Evolutionary conservation across 2,113 vertebrate genomes (phyloP), one percentile per base, ranked within the genome.

Genomic region (Channa maculata): DNA sequence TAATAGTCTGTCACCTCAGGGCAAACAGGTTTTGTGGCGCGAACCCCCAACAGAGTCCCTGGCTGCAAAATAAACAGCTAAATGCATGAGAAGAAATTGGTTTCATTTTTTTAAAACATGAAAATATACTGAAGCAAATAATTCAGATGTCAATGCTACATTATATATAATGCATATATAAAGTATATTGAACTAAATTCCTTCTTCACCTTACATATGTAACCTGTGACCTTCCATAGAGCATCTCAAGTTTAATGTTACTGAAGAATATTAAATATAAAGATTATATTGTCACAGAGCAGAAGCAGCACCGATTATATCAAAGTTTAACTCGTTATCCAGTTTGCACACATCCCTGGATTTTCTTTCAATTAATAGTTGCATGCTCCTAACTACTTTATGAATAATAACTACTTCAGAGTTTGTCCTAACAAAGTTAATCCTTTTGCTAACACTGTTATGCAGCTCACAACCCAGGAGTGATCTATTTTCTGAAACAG

Each of bases 401-500:
- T 49, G 57, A 61, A 69, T 45, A 15, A 79, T 39, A 39, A 49
- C 5, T 37, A 49, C 64, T 13, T 76, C 55, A 58, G 43, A 62
- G 41, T 45, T 33, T 52, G 54, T 60, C 24, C 34, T 46, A 45
- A 74, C 52, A 60, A 71, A 59, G 43, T 75, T 71, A 59, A 73
- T 67, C 34, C 34, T 57, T 65, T 50, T 12, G 46, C 62, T 52
- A 62, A 73, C 43, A 46, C 52, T 54, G 65, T 49, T 44, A 54
- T 8, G 8, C 59, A 48, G 62, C 51, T 75, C 65, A 44, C 48
- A 63, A 36, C 67, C 24, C 41, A 43, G 14, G 62, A 75, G 64
- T 65, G 60, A 81, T 83, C 75, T 79, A 71, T 90, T 86, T 88
- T 90, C 53, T 62, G 57, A 83, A 86, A 79, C 38, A 50, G 72